Evolutionary conservation across 2,888 invertebrate species (phyloP).

Genomic region (Acrobeloides nanus): DNA sequence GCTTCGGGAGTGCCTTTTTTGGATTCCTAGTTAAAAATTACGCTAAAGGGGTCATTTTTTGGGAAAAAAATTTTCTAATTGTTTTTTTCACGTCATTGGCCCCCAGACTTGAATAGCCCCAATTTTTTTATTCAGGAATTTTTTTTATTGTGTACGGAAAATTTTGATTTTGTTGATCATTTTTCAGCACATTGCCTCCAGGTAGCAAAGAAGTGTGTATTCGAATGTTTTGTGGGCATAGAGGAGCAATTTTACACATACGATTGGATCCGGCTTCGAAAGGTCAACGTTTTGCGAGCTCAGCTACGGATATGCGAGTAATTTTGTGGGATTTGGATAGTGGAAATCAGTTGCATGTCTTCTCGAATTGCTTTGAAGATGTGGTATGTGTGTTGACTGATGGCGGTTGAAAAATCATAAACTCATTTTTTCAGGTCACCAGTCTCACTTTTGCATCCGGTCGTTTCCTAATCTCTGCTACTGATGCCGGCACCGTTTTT

Average conservation of each 20-base stretch:
- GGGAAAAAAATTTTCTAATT: conserved; percentile 7
- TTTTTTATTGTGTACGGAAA: no score
- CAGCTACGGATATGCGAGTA: conserved; percentile 10
- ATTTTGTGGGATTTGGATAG: conserved; percentile 8
- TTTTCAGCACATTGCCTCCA: no score
- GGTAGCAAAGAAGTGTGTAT: no score
- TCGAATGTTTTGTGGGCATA: conserved; percentile 12
- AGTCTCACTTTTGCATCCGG: conserved; percentile 9
- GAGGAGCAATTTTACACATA: conserved; percentile 3
- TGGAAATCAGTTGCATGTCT: conserved; percentile 8
- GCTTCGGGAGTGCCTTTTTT: no score
- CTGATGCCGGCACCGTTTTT: conserved; percentile 8
- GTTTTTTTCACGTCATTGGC: no score
- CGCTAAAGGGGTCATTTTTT: no score
- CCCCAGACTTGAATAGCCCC: no score
- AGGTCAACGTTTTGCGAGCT: conserved; percentile 10
- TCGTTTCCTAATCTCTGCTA: conserved; percentile 7
- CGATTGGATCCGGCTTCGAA: conserved; percentile 5
- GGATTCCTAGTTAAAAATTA: no score
- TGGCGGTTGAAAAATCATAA: conserved; percentile 1
- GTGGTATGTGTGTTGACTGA: conserved; percentile 1
- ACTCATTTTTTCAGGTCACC: conserved; percentile 4
- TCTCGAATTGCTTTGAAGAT: neutral
- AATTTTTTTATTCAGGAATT: no score
- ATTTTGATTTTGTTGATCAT: no score